Conservation (phyloP, 2,888 invertebrate genomes). For the Pterostichus madidus region DNA sequence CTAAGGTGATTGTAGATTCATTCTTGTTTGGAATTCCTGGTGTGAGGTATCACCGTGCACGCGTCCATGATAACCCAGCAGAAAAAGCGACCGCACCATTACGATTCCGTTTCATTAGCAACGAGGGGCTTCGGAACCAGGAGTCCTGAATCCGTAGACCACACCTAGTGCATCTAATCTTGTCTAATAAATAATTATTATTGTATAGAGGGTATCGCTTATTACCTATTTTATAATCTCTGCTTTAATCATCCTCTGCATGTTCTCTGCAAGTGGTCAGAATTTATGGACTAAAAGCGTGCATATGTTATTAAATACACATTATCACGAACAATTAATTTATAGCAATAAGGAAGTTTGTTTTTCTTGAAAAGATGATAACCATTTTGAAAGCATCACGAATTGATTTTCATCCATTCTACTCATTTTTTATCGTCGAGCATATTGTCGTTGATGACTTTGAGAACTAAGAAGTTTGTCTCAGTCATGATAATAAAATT, state of each 20-base stretch:
- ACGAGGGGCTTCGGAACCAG: not conserved
- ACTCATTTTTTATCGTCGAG: slow-evolving; percentile 23
- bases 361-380: slow-evolving; percentile 4
- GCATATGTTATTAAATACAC: slow-evolving; percentile 4
- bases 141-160: not conserved
- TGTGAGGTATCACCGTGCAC: not conserved
- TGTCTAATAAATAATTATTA: not conserved
- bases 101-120: slow-evolving; percentile 16
- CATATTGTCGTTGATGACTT: slow-evolving; percentile 37
- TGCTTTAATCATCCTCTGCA: not conserved
- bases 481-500: slow-evolving; percentile 46
- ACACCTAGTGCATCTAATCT: not conserved
- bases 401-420: slow-evolving; percentile 40
- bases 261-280: not conserved
- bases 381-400: slow-evolving; percentile 25
- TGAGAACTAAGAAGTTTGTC: slow-evolving; percentile 34
- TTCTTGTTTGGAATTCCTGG: not conserved
- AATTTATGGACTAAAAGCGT: not conserved
- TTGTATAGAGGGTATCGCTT: not conserved
- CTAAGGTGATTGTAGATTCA: not conserved
- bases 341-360: not conserved
- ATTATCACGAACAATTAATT: not conserved
- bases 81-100: slow-evolving; percentile 13
- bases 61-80: not conserved
- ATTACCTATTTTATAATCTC: not conserved